Evolutionary conservation across 2,113 vertebrate genomes (phyloP).

Genomic region (Alectura lathami): DNA sequence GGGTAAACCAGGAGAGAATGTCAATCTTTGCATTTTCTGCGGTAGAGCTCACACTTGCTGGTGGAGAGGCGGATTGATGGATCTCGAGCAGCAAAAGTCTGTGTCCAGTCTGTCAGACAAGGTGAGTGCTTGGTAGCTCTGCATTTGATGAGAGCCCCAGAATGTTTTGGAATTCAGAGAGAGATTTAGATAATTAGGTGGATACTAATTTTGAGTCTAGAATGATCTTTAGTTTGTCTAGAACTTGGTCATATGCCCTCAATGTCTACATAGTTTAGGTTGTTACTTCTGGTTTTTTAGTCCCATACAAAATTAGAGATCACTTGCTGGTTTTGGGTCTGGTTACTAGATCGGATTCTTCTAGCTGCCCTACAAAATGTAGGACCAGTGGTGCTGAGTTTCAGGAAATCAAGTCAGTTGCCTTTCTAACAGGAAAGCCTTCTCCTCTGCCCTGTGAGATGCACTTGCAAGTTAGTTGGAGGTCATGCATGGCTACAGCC

Average conservation of each 20-base stretch:
- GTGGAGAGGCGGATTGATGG: background rate
- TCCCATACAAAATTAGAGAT: background rate
- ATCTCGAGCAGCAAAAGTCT: background rate
- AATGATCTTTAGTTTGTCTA: background rate
- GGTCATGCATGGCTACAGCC: background rate
- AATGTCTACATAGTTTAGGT: background rate
- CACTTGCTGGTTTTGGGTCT: background rate
- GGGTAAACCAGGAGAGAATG: constrained; percentile 20
- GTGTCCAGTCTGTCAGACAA: background rate
- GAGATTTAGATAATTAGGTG: background rate
- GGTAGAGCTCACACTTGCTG: background rate
- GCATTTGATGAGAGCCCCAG: background rate
- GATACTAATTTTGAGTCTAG: background rate
- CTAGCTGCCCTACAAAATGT: constrained; percentile 37
- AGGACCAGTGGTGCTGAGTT: constrained; percentile 3
- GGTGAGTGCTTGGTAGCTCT: background rate
- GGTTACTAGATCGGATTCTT: constrained; percentile 38
- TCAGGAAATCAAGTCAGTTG: constrained; percentile 39
- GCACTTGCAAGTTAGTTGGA: background rate
- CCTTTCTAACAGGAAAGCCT: constrained; percentile 9
- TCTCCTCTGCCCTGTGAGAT: background rate
- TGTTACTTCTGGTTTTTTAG: background rate
- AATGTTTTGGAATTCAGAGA: background rate
- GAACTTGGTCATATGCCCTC: background rate
- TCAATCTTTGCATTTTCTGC: constrained; percentile 31